Evolutionary conservation across 2,113 vertebrate species (phyloP), one percentile per base, ranked within the genome.

Genomic region (Lepus europaeus): DNA sequence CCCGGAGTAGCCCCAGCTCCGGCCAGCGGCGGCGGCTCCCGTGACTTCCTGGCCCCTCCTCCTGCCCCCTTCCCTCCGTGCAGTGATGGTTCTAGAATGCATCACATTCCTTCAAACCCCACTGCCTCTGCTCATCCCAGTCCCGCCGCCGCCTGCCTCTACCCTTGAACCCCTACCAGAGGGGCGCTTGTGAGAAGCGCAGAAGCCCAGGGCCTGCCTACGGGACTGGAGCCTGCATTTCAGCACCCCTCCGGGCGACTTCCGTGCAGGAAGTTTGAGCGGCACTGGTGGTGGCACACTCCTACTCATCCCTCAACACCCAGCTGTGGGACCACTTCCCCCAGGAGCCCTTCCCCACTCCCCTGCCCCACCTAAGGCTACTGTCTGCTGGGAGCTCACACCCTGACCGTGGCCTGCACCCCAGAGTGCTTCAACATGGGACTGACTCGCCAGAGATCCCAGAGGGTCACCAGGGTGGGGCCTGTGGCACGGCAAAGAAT

Each of bases 261-360:
- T 7, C 0, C 3, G 25, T 0, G 9, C 10, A 59, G 68, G 22
- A 19, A 9, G 61, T 53, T 6, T 25, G 77, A 56, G 76, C 45
- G 6, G 19, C 36, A 36, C 53, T 14, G 17, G 22, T 63, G 45
- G 16, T 31, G 25, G 29, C 0, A 0, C 9, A 64, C 59, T 87
- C 84, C 79, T 74, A 45, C 9, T 49, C 59, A 86, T 31, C 53
- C 78, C 70, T 80, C 73, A 85, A 90, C 70, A 72, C 81, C 81
- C 51, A 5, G 22, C n/a, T 66, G 51, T 8, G 61, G 19, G 1
- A 13, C 68, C 83, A 56, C 56, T 63, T 76, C 63, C 22, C 56
- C 69, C 4, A 69, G 51, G 19, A 63, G 66, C 53, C 31, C 45
- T 63, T 64, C 72, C 82, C 76, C 25, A 20, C 10, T 51, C 17